A percentile compares a stretch with the other conserved stretches of the same genome.
These are phyloP conservation scores for Masticophis lateralis DNA, from an alignment of 2,797 vertebrate genomes.

Conservation along the genomic window DNA sequence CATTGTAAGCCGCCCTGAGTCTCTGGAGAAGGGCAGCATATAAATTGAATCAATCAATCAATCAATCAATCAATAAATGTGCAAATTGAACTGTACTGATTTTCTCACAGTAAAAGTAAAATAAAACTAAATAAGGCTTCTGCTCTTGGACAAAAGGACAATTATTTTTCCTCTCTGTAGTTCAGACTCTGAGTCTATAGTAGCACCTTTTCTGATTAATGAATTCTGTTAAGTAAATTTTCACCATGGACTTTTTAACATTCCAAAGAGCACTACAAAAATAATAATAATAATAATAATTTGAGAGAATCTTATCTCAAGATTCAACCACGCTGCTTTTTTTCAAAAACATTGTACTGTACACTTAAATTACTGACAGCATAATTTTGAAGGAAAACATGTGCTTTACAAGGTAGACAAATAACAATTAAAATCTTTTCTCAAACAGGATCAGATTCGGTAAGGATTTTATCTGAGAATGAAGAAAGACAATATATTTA, in stretches of 20 bases:
- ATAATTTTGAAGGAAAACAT: slow-evolving; percentile 28
- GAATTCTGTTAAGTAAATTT: neutral
- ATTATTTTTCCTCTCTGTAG: neutral
- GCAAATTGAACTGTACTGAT: neutral
- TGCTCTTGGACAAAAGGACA: neutral
- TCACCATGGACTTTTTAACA: neutral
- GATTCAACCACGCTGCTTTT: slow-evolving; percentile 25
- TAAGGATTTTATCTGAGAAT: slow-evolving; percentile 39
- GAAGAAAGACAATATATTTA: neutral
- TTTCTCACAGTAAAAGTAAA: neutral
- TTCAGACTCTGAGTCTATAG: neutral
- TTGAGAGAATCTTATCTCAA: slow-evolving; percentile 32
- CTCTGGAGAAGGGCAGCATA: too few species aligned
- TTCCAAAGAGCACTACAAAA: slow-evolving; percentile 11
- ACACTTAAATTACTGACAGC: slow-evolving; percentile 28
- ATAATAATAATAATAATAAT: slow-evolving; percentile 40
- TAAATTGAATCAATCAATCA: too few species aligned
- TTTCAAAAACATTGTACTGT: slow-evolving; percentile 17
- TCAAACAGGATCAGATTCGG: slow-evolving; percentile 11
- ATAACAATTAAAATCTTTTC: neutral
- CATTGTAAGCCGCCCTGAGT: too few species aligned
- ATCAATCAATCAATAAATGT: too few species aligned
- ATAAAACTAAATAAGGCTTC: neutral
- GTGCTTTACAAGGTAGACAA: slow-evolving; percentile 19
- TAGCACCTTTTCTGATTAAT: neutral